Base-by-base conservation (phyloP, 1,140 invertebrate genomes). In the Drosophila ercepeae region DNA sequence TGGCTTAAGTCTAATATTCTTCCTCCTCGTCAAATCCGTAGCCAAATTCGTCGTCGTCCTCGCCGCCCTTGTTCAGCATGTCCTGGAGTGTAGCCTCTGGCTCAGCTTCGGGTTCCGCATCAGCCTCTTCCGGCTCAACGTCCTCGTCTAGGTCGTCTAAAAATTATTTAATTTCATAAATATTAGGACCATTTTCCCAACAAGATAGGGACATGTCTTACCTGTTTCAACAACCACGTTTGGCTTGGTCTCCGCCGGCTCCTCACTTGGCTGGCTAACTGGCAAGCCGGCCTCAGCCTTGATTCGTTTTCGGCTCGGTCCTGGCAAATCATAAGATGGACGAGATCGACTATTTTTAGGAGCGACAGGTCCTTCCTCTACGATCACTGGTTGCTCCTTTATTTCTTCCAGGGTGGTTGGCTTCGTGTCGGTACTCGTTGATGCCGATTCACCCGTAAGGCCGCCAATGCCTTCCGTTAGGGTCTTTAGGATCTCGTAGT, bases 401-500 rank as follows among this genome's bases (percentile, higher is more conserved):
- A 90, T 18, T 14, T 74, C 74, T 1, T 75, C 63, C 13, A 84
- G 19, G 9, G 76, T 77, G 1, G 25, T 81, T 4, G 77, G 72
- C 18, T 74, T 88, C 11, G 46, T 75, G 7, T 75, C 44, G 0
- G 7, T 11, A 14, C 53, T 64, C 0, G 42, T 5, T 7, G 59
- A 6, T 0, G 67, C 6, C 1, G 45, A 45, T 5, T 79, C 73
- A 7, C 52, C 61, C 5, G 58, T 78, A 41, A 78, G 32, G 3
- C 57, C 39, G n/a, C 59, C 36, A 14, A 75, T 77, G 51, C 77
- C 70, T 11, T 90, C 86, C 1, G 89, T 91, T 2, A 91, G 51
- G 86, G 94, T 96, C 83, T 97, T 97, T 9, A 99, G 92, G 14
- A 99, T 98, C 78, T 99, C 98, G 89, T 99, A 99, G 92, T 99